These are phyloP conservation scores for Phocides pigmalion DNA, from an alignment of 1,140 invertebrate genomes.

Conservation along the genomic window DNA sequence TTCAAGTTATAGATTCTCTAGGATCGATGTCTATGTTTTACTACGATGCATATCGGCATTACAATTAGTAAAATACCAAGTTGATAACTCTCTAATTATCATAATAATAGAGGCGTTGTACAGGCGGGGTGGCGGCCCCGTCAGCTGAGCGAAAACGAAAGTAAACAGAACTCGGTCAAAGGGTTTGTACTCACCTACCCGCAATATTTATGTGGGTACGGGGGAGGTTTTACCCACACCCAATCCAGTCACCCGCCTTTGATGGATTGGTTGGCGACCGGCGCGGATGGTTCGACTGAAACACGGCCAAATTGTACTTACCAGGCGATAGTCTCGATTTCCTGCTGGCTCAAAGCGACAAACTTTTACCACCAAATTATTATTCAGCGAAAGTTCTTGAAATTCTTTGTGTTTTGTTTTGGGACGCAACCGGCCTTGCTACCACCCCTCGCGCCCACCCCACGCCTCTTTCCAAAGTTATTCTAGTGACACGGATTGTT, in stretches of 20 bases:
- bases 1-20: background rate
- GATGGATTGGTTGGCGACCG: conserved; percentile 81
- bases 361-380: conserved; percentile 76
- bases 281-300: conserved; percentile 74
- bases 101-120: conserved; percentile 79
- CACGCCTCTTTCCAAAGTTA: conserved; percentile 48
- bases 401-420: conserved; percentile 78
- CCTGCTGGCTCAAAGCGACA: conserved; percentile 60
- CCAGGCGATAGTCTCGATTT: conserved; percentile 73
- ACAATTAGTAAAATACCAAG: conserved; percentile 60
- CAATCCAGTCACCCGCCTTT: conserved; percentile 77
- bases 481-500: conserved; percentile 61
- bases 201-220: conserved; percentile 83
- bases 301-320: conserved; percentile 67
- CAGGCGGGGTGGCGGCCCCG: conserved; percentile 72
- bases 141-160: conserved; percentile 85
- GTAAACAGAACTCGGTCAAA: conserved; percentile 85
- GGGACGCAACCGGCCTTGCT: conserved; percentile 44
- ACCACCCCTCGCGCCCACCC: conserved; percentile 46
- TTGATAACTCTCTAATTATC: conserved; percentile 80
- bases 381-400: conserved; percentile 76
- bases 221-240: conserved; percentile 66
- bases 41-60: conserved; percentile 16
- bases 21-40: conserved; percentile 33
- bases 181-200: conserved; percentile 83